Evolutionary conservation across 2,797 vertebrate species (phyloP).

Genomic region (Pipistrellus kuhlii): DNA sequence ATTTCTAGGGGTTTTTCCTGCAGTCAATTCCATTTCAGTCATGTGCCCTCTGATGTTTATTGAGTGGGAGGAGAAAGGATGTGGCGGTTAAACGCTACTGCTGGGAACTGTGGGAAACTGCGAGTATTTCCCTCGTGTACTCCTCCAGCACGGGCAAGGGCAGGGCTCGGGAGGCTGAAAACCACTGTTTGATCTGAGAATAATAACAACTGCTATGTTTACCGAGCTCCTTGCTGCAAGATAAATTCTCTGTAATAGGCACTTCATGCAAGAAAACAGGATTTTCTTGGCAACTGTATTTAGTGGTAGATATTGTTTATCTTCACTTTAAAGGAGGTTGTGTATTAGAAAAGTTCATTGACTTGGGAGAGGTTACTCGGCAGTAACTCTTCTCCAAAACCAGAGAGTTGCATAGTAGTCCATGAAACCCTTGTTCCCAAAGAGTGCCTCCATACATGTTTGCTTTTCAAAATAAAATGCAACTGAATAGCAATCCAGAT

Average conservation of each 20-base stretch:
- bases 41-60: neutral
- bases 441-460: slow-evolving; percentile 57
- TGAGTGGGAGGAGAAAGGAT: neutral
- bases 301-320: slow-evolving; percentile 53
- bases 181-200: neutral
- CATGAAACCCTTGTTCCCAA: slow-evolving; percentile 43
- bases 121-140: neutral
- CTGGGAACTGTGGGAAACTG: neutral
- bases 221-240: slow-evolving; percentile 26
- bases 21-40: neutral
- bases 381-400: slow-evolving; percentile 50
- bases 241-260: neutral
- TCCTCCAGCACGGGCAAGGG: neutral
- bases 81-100: neutral
- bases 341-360: slow-evolving; percentile 59
- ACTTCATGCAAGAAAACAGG: neutral
- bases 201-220: neutral
- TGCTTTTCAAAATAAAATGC: slow-evolving; percentile 74
- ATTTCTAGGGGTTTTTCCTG: slow-evolving; percentile 45
- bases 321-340: slow-evolving; percentile 52
- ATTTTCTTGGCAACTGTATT: slow-evolving; percentile 41
- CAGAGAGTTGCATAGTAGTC: slow-evolving; percentile 51
- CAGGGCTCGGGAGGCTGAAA: neutral
- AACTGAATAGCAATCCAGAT: slow-evolving; percentile 65
- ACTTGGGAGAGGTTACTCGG: slow-evolving; percentile 60